These are phyloP conservation scores for Labia minor DNA, from an alignment of 2,888 invertebrate species.

Conservation along the genomic window DNA sequence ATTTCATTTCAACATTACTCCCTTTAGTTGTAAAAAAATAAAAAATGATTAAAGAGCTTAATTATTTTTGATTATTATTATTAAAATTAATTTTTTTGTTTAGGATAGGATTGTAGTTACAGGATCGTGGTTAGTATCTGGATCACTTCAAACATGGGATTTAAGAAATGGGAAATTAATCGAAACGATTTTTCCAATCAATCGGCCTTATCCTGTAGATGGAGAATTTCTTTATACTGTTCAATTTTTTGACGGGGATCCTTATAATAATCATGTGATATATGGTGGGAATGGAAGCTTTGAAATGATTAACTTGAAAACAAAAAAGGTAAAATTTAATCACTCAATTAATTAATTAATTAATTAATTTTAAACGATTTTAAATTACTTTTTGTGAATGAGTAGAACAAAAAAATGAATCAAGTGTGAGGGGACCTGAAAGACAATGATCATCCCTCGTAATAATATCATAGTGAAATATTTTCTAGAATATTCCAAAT, in stretches of 20 bases:
- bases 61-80: too few relatives aligned
- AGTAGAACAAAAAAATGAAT: too few relatives aligned
- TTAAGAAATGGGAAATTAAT: conserved; percentile 40
- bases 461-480: too few relatives aligned
- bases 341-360: background rate
- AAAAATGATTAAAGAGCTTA: too few relatives aligned
- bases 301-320: conserved; percentile 33
- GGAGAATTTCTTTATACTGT: conserved; percentile 49
- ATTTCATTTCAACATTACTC: too few relatives aligned
- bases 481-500: too few relatives aligned
- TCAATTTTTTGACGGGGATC: conserved; percentile 38
- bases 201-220: conserved; percentile 42
- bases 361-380: too few relatives aligned
- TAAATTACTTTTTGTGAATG: too few relatives aligned
- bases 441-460: too few relatives aligned
- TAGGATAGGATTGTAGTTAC: conserved; percentile 43
- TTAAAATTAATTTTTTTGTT: conserved; percentile 15
- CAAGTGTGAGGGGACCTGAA: too few relatives aligned
- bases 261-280: conserved; percentile 31
- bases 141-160: conserved; percentile 47
- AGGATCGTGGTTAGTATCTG: conserved; percentile 46
- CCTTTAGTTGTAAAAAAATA: too few relatives aligned
- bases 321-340: conserved; percentile 31
- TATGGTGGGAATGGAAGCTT: conserved; percentile 34
- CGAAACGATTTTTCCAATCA: conserved; percentile 40